Conservation (phyloP, 2,888 invertebrate genomes). For the Julus scanicus region DNA sequence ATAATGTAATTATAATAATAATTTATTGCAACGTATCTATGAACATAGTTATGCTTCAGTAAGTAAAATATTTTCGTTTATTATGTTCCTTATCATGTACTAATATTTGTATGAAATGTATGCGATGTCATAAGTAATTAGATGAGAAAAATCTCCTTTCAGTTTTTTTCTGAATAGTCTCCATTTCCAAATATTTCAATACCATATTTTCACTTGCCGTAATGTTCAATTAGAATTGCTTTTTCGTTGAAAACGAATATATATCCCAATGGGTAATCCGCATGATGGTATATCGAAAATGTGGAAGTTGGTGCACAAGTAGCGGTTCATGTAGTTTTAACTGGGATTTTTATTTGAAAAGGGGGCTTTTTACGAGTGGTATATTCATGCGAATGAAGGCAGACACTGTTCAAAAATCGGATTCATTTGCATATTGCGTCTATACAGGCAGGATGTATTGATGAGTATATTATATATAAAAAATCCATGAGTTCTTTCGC, state of each 20-base stretch:
- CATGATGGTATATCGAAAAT: neutral
- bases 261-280: slow-evolving; percentile 8
- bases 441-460: neutral
- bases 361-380: neutral
- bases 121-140: too few relatives aligned
- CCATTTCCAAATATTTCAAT: neutral
- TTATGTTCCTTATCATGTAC: too few relatives aligned
- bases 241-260: neutral
- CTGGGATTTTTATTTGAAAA: slow-evolving; percentile 40
- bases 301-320: neutral
- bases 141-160: neutral
- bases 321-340: slow-evolving; percentile 6
- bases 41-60: too few relatives aligned
- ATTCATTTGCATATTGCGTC: slow-evolving; percentile 41
- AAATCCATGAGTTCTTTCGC: neutral
- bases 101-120: too few relatives aligned
- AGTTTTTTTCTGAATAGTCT: neutral
- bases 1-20: too few relatives aligned
- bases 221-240: neutral
- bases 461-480: neutral
- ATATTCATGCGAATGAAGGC: slow-evolving; percentile 28
- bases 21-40: too few relatives aligned
- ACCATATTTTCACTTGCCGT: neutral
- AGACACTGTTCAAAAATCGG: slow-evolving; percentile 15
- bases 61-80: too few relatives aligned